Base-by-base conservation (phyloP, 2,888 invertebrate genomes). In the Sesamia inferens region DNA sequence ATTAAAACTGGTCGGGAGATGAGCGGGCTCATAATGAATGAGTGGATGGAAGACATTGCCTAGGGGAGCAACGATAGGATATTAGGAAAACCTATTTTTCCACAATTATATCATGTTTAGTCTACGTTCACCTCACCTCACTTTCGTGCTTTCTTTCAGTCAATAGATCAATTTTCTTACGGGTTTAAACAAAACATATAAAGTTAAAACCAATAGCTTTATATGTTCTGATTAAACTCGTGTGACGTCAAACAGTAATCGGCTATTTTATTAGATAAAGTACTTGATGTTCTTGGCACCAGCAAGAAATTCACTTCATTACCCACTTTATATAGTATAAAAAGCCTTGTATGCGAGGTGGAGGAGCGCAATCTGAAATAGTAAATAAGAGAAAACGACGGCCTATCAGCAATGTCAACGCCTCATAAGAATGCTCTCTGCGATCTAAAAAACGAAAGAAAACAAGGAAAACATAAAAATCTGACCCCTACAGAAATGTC, bases 331-430 rank as follows among this genome's bases (percentile, higher is more conserved):
- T 71, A 58, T 67, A 58, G 11, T 81, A 73, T 39, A 69, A 79
- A 80, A 74, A 54, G 59, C 63, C 74, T 74, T 72, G 64, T 78
- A 68, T 54, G 42, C 65, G 48, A 63, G 48, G 75, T 76, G 22
- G 57, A 71, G 69, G 22, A 69, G 59, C 61, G 61, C 72, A 83
- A 83, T 78, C 78, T 83, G 51, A 76, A 78, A 78, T 74, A 85
- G 86, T 84, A 84, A 84, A 85, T 85, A 81, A 85, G 68, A 78
- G 65, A 68, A 85, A 85, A 84, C 71, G 71, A 69, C 51, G 71
- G 76, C 74, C 59, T 83, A 85, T 84, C 84, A 81, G 84, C 84
- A 83, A 85, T 78, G 75, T 74, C 81, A 79, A 75, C 83, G 85
- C 83, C 74, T 80, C 83, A 80, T 79, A 78, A 85, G 77, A 79